Base-by-base conservation (phyloP, 92 coral and sea anemone species). In the Anthopleura xanthogrammica region DNA sequence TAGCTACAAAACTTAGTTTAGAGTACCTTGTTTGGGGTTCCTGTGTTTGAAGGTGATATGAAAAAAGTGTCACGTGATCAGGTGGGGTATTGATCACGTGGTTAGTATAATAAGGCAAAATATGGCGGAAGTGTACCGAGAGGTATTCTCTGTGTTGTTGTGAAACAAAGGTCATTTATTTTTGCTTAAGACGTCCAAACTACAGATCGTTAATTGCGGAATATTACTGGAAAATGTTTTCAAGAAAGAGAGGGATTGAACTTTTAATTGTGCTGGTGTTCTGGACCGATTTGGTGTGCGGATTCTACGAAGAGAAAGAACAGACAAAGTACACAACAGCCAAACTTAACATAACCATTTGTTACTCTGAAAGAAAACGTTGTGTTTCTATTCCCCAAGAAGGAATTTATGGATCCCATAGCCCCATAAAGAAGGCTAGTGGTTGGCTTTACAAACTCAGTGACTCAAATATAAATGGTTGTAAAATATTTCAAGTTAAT, bases 221-320 rank as follows among this genome's bases (percentile, higher is more conserved):
- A 60, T 50, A 57, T 71, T 24, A 65, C 52, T 23, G 46, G 41
- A 55, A 86, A 6, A 89, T 86, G 89, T 42, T 72, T 76, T 77
- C 80, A 78, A 79, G 19, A 64, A 57, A 57, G 64, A 50, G 23
- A 42, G 74, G 55, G 76, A 16, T 82, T 66, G 80, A 75, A n/a
- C 19, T 73, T 57, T 40, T 78, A 71, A 52, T 83, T 50, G 58
- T 83, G 54, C 20, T 80, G 79, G 80, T 72, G 57, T 19, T 86
- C 52, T 64, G 79, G 41, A 75, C 78, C 23, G 75, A 77, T 41
- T 60, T 66, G 54, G 92, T 82, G 58, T 56, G 88, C 57, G 87
- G 95, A 77, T 88, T 93, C 87, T 86, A 89, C 88, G 97, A 93
- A 43, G 94, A 93, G 82, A 87, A 89, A 56, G 83, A 87, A 72